Base-by-base conservation (phyloP, 2,888 invertebrate genomes). In the Vannuccia rotundouncinata region DNA sequence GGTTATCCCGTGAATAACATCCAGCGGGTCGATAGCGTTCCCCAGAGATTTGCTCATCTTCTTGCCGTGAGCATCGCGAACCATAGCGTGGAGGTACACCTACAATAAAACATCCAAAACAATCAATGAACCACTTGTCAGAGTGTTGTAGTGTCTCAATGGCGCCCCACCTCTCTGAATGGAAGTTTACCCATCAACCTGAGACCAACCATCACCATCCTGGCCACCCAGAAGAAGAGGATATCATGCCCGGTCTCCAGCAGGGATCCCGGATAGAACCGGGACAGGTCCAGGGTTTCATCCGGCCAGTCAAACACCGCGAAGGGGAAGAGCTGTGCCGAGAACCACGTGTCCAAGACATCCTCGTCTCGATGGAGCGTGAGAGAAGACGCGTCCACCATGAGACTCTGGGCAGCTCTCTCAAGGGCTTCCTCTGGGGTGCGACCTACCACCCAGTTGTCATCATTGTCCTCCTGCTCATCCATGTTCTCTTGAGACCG, bases 31-130 rank as follows among this genome's bases (percentile, higher is more conserved):
- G 83, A 99, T 93, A 0, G 98, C 96, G 87, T 99, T 99, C 79
- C 99, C 99, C 81, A 98, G 90, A 0, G 96, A 97, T 88, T 99
- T 99, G 84, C 95, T 96, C 99, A 99, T 99, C 90, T 99, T 99
- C 79, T 96, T 91, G 0, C 99, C 99, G 87, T 97, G 95, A 0
- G 97, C 94, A 89, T 99, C 99, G 79, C 99, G 92, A 0, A 99
- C 93, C 91, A 99, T 94, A 0, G 98, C 95, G 89, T 99, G 99
- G 17, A 99, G 90, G 85, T 95, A 94, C 0, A 99, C 92, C 89
- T 95, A 82, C 10, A 91, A 92, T 89, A 99, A n/a, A n/a, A n/a
- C n/a, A n/a, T n/a, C n/a, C n/a, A n/a, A n/a, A n/a, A n/a, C n/a
- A n/a, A n/a, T n/a, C n/a, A n/a, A n/a, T n/a, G n/a, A n/a, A n/a